Conservation (phyloP, 1,140 invertebrate species). For the Parapsyche elsis region DNA sequence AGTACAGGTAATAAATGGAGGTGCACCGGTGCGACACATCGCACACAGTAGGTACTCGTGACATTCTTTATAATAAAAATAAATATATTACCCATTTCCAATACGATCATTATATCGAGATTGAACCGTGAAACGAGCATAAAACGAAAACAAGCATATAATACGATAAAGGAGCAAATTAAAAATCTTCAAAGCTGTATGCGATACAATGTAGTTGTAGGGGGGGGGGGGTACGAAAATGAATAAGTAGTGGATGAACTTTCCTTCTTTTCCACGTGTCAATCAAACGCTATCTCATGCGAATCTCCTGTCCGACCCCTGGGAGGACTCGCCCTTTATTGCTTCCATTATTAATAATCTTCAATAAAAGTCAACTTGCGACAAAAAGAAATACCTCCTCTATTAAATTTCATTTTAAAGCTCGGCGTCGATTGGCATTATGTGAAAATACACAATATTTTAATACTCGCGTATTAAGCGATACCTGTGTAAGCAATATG, state of each 20-base stretch:
- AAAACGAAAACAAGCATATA: too few species aligned
- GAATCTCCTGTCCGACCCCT: constrained; percentile 41
- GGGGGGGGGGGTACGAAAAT: neutral
- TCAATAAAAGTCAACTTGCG: constrained; percentile 35
- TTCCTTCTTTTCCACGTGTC: constrained; percentile 41
- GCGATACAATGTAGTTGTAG: too few species aligned
- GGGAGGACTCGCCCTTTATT: constrained; percentile 42
- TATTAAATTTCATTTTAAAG: neutral
- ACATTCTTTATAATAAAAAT: neutral
- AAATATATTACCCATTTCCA: neutral
- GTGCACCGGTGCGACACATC: constrained; percentile 5
- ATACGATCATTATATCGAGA: too few species aligned
- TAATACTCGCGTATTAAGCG: too few species aligned
- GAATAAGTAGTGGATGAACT: constrained; percentile 28
- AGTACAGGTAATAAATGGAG: constrained; percentile 48
- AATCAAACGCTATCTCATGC: constrained; percentile 45
- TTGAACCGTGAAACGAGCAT: too few species aligned
- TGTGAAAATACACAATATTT: too few species aligned
- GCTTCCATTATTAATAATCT: constrained; percentile 43
- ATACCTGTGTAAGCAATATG: too few species aligned
- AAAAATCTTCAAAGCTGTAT: too few species aligned
- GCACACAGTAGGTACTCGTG: neutral
- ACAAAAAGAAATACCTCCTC: constrained; percentile 1
- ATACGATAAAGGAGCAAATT: too few species aligned
- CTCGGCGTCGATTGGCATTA: too few species aligned